Conservation (phyloP, 2,888 invertebrate species). For the Sarcophaga caerulescens region DNA sequence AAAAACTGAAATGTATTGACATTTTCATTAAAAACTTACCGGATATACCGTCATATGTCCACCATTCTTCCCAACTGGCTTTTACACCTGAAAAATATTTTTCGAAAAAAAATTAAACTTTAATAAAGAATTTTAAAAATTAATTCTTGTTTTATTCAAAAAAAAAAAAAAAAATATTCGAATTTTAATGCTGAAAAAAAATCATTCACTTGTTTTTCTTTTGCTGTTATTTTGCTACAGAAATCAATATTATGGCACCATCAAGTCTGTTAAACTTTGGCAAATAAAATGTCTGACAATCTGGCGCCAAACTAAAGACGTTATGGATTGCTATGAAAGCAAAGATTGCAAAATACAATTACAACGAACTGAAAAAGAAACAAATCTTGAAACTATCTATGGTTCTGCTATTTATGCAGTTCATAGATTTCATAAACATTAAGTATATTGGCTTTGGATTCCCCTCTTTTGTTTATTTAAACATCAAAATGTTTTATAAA, state of each 20-base stretch:
- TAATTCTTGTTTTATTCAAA: not conserved
- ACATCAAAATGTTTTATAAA: too few relatives aligned
- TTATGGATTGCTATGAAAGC: not conserved
- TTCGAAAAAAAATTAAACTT: too few relatives aligned
- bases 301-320: slow-evolving; percentile 32
- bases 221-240: slow-evolving; percentile 31
- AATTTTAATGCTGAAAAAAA: too few relatives aligned
- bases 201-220: too few relatives aligned
- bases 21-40: slow-evolving; percentile 84
- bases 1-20: not conserved
- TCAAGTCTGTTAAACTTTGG: slow-evolving; percentile 53
- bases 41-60: slow-evolving; percentile 97
- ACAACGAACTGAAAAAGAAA: too few relatives aligned
- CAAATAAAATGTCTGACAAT: slow-evolving; percentile 45
- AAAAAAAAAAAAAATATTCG: slow-evolving; percentile 20
- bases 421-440: too few relatives aligned
- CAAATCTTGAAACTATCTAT: too few relatives aligned
- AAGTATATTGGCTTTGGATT: too few relatives aligned
- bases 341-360: not conserved
- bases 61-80: slow-evolving; percentile 96
- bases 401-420: too few relatives aligned
- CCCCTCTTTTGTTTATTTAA: too few relatives aligned
- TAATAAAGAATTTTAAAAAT: not conserved
- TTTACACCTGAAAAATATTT: slow-evolving; percentile 76
- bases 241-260: slow-evolving; percentile 66